phyloP scores from a whole-genome alignment of 2,888 invertebrate genomes.

The Muscina levida region DNA sequence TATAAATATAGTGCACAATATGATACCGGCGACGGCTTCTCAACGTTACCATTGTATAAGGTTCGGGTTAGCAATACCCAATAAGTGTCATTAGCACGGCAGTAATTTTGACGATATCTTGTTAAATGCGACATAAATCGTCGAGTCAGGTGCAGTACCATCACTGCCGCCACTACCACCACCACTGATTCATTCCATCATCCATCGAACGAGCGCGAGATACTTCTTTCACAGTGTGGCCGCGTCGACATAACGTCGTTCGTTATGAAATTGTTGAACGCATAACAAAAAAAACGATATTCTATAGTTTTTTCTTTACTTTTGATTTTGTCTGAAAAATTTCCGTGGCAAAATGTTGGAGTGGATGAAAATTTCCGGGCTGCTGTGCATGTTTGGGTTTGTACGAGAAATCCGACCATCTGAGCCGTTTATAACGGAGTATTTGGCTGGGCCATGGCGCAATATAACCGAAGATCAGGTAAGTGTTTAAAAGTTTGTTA shows the following conservation, averaged over 20 bases:
- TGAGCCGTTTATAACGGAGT: constrained; percentile 91
- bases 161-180: background rate
- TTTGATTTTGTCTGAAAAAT: background rate
- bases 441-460: constrained; percentile 87
- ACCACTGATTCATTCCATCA: too few species aligned
- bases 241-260: background rate
- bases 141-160: background rate
- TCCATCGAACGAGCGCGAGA: too few species aligned
- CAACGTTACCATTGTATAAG: background rate
- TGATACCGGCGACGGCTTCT: background rate
- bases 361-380: constrained; percentile 86
- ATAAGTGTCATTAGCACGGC: background rate
- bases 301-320: background rate
- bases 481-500: too few species aligned
- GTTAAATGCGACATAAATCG: constrained; percentile 35
- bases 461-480: constrained; percentile 84
- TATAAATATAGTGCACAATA: background rate
- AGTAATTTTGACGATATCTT: constrained; percentile 23
- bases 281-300: too few species aligned
- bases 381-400: constrained; percentile 89
- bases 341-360: constrained; percentile 73
- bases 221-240: too few species aligned
- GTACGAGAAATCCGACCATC: constrained; percentile 92
- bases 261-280: constrained; percentile 4
- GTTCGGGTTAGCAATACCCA: constrained; percentile 4